These are phyloP conservation scores for Drosophila paracracens DNA, from an alignment of 2,888 invertebrate species.

Conservation along the genomic window DNA sequence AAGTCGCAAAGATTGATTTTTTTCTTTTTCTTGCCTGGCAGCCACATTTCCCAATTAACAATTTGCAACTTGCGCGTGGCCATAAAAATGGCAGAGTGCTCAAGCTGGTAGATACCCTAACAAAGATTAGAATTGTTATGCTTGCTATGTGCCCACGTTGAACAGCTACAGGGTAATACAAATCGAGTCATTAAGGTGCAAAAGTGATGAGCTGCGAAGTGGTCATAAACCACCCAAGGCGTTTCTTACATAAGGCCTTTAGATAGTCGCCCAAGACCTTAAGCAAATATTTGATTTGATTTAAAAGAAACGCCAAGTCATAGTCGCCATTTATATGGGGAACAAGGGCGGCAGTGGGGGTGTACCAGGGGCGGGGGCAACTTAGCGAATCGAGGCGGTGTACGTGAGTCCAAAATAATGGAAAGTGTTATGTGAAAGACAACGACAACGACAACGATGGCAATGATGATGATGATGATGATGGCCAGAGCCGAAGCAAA, in stretches of 20 bases:
- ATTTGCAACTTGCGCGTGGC: conserved; percentile 37
- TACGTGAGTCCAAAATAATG: conserved; percentile 67
- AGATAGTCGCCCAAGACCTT: conserved; percentile 46
- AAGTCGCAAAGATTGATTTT: conserved; percentile 25
- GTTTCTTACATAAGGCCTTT: conserved; percentile 67
- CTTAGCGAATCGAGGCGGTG: conserved; percentile 24
- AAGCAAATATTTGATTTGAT: conserved; percentile 75
- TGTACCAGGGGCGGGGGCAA: conserved; percentile 4
- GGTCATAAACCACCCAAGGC: conserved; percentile 71
- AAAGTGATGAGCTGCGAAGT: conserved; percentile 14
- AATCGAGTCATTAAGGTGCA: not conserved
- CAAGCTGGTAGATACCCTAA: not conserved
- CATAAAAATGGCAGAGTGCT: conserved; percentile 8
- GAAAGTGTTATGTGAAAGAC: conserved; percentile 75
- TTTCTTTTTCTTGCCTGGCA: not conserved
- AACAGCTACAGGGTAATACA: conserved; percentile 3
- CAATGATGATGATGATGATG: conserved; percentile 9
- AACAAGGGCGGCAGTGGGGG: not conserved
- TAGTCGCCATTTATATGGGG: conserved; percentile 18
- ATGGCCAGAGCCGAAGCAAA: conserved; percentile 16
- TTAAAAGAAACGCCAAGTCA: conserved; percentile 75
- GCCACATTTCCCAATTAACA: conserved; percentile 16
- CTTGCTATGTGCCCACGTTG: not conserved
- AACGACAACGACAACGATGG: conserved; percentile 7
- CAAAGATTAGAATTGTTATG: not conserved